Conservation (phyloP, 2,797 vertebrate species). For the Petrocephalus schoutedeni region DNA sequence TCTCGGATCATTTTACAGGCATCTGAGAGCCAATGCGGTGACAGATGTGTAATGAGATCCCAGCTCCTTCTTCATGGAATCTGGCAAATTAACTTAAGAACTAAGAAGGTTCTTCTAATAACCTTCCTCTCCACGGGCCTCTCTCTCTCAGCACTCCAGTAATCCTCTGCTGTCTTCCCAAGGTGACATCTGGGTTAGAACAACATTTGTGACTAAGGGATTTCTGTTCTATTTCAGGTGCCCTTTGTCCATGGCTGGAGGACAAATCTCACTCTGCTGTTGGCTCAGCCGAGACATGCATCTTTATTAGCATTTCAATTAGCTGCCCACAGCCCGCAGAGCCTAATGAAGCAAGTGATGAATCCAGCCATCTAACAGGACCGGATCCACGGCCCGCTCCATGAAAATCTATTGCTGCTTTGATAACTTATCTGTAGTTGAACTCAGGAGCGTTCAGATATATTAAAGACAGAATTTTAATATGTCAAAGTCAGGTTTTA, state of each 20-base stretch:
- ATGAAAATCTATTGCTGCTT: not conserved
- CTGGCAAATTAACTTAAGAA: not conserved
- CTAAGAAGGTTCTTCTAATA: constrained; percentile 8
- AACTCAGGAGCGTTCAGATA: not conserved
- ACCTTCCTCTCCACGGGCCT: not conserved
- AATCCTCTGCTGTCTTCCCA: constrained; percentile 23
- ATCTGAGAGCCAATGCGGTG: constrained; percentile 2
- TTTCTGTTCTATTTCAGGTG: constrained; percentile 37
- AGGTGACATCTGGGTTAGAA: constrained; percentile 31
- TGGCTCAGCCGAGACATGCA: constrained; percentile 51
- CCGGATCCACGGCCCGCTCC: not conserved
- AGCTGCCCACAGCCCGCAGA: constrained; percentile 28
- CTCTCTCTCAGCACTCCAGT: constrained; percentile 15
- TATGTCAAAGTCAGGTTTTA: not conserved
- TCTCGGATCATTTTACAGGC: not conserved
- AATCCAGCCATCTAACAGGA: constrained; percentile 9
- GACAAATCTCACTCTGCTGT: constrained; percentile 45
- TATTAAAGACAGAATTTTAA: not conserved
- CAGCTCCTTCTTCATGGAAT: not conserved
- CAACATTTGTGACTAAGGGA: constrained; percentile 1
- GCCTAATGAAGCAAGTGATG: constrained; percentile 11
- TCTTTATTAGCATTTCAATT: constrained; percentile 67
- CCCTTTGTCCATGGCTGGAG: constrained; percentile 60
- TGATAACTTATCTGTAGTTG: not conserved
- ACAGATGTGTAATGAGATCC: constrained; percentile 17